Evolutionary conservation across 2,797 vertebrate genomes (phyloP).

Genomic region (Adelosebastes latens): DNA sequence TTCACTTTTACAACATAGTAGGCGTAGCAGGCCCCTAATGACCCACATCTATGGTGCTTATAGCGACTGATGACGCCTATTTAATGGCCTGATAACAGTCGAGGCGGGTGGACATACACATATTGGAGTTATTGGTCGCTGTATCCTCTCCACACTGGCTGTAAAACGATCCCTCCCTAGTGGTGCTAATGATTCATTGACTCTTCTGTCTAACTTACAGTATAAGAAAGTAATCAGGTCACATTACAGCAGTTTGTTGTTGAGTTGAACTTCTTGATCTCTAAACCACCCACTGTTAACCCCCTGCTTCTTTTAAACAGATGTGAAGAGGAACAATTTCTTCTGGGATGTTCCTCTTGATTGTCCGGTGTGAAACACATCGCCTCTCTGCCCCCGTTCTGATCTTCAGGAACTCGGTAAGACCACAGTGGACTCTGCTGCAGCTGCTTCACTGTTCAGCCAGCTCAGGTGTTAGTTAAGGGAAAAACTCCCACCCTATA

Average conservation of each 20-base stretch:
- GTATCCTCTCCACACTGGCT: too few species aligned
- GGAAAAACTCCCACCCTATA: constrained; percentile 2
- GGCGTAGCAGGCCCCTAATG: too few species aligned
- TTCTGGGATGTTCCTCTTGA: constrained; percentile 51
- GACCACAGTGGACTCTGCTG: constrained; percentile 8
- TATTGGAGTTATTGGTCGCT: not conserved
- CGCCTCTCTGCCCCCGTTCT: not conserved
- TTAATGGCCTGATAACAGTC: too few species aligned
- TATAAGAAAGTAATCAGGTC: not conserved
- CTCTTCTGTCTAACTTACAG: not conserved
- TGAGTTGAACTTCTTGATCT: not conserved
- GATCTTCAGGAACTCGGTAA: constrained; percentile 53
- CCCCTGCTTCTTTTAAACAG: constrained; percentile 31
- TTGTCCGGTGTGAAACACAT: constrained; percentile 52
- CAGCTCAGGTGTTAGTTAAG: constrained; percentile 55
- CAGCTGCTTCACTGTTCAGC: constrained; percentile 53
- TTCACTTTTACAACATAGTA: too few species aligned
- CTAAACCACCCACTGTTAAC: not conserved
- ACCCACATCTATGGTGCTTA: too few species aligned
- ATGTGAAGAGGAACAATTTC: not conserved
- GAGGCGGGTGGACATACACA: not conserved
- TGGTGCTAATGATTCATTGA: not conserved
- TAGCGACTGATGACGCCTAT: too few species aligned
- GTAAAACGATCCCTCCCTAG: not conserved
- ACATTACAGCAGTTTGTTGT: not conserved